Base-by-base conservation (phyloP, 2,797 vertebrate genomes). In the Diplodus sargus region DNA sequence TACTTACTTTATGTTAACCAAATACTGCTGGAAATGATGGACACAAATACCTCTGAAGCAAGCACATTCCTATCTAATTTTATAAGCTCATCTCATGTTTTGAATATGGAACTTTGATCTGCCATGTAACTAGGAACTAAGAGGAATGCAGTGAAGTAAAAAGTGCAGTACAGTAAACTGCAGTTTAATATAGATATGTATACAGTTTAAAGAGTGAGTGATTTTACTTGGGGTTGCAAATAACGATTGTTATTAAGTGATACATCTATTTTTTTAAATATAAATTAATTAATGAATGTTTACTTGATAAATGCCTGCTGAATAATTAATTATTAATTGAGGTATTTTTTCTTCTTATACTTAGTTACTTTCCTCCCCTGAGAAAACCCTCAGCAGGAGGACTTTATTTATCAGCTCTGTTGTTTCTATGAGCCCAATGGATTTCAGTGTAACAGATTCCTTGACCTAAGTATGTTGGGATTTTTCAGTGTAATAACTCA, bases 51-150 rank as follows among this genome's bases (percentile, higher is more conserved):
- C 56, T 39, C 20, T 74, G 11, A 57, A 68, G 70, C 6, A 17
- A 61, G 28, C 15, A 42, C 67, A 74, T 81, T 76, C 4, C 74
- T 17, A 0, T 58, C 17, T 67, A 42, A 67, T 56, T 84, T 58
- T 28, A 71, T 68, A 70, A 72, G 51, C 54, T 70, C 0, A 3
- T 84, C 83, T 85, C 74, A 79, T 84, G 82, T 59, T 74, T 73
- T 69, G 34, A 25, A 47, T 65, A 70, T 60, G 43, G 48, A 81
- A 18, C 64, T 76, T 72, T 56, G 63, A 78, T 82, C 78, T 34
- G 58, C 57, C 48, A 25, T 77, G 43, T 48, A 59, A 59, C 47
- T 16, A 9, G 23, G 25, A 25, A 25, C 25, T 25, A 25, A 60
- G 7, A 28, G 59, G 5, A 30, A 49, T 25, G 4, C 28, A 17